A percentile compares a stretch with the other conserved stretches of the same genome.
Evolutionary conservation across 2,888 invertebrate species (phyloP).

Genomic region (Aleiodes leptofemur): DNA sequence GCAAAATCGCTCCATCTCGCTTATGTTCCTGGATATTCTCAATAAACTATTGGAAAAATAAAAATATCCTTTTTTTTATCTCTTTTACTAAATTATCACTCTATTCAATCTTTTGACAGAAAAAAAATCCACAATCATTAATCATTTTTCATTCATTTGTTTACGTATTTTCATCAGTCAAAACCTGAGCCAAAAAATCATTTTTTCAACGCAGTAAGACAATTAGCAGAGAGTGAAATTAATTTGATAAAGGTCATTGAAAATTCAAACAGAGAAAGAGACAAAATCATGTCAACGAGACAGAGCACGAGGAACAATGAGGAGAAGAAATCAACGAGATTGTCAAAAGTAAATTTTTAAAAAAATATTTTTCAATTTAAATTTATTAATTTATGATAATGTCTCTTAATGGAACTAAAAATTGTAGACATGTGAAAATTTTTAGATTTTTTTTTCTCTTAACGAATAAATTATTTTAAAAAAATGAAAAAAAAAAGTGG

Average conservation of each 20-base stretch:
- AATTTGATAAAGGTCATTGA: constrained; percentile 67
- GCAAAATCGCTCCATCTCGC: no score
- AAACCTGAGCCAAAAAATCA: constrained; percentile 60
- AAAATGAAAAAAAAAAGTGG: no score
- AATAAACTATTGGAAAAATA: no score
- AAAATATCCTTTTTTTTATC: background rate
- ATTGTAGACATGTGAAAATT: no score
- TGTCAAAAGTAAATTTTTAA: constrained; percentile 65
- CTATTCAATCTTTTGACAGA: background rate
- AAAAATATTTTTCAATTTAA: background rate
- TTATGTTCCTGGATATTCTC: no score
- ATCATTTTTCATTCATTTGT: background rate
- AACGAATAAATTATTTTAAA: no score
- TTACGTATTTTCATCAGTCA: constrained; percentile 58
- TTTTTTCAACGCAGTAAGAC: constrained; percentile 67
- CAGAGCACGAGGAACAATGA: constrained; percentile 55
- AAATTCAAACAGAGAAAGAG: constrained; percentile 56
- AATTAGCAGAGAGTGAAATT: constrained; percentile 69
- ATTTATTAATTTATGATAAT: constrained; percentile 32
- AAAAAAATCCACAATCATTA: background rate
- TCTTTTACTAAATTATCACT: background rate
- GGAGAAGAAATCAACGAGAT: constrained; percentile 60
- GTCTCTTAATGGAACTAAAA: background rate
- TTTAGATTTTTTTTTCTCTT: no score
- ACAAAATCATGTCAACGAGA: constrained; percentile 58